Evolutionary conservation across 2,797 vertebrate genomes (phyloP), one percentile per base, ranked within the genome.

Genomic region (Octomys mimax): DNA sequence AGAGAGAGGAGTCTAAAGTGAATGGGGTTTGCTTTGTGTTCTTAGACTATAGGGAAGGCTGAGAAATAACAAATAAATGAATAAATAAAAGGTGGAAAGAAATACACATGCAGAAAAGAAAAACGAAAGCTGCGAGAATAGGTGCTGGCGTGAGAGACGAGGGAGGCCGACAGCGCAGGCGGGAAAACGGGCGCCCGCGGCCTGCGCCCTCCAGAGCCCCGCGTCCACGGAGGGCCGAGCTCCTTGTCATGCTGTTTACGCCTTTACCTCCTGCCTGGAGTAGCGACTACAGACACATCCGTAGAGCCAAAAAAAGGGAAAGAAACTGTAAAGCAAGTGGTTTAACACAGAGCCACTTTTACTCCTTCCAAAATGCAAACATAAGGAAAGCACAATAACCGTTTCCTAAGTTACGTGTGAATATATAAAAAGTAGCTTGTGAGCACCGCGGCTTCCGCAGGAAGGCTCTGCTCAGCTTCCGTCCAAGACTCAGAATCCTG

Each of bases 341-440:
- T 94, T 97, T 95, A 87, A 71, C 73, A 79, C 49, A 49, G 61
- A 62, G 39, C 66, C 80, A 68, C 49, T 81, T 90, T 83, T 57
- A 70, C 54, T 96, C 24, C 61, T 84, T 49, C 36, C 85, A 93
- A 92, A 89, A 92, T 83, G 39, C 33, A 94, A 96, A 64, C 87
- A 88, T 70, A 64, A 88, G 52, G 78, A 78, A 91, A 91, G n/a
- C 10, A n/a, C 59, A 89, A 73, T 95, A 84, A 94, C 92, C 54
- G 87, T 82, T 82, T 93, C 82, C 39, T 91, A 92, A 92, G 71
- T 89, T 92, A 83, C 70, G 21, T 83, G 87, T 64, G 82, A 85
- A 59, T 87, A 39, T 28, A 82, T 52, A 70, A 83, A 28, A 94
- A 75, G 81, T 61, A 84, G 33, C 22, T 42, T 42, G 33, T n/a